Base-by-base conservation (phyloP, 2,797 vertebrate genomes). In the Takifugu rubripes region DNA sequence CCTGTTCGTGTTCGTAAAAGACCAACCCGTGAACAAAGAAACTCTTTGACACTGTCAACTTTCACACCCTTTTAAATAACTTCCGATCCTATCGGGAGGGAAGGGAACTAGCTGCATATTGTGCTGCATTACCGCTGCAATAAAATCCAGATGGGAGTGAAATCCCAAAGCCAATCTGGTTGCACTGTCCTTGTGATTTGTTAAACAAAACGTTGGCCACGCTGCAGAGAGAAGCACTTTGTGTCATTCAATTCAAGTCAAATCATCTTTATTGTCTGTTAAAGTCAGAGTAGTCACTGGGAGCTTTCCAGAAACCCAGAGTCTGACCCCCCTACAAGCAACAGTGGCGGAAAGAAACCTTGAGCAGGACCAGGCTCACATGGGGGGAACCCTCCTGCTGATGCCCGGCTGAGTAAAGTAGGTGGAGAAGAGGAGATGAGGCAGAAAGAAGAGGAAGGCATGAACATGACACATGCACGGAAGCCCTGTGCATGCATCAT, bases 171-270 rank as follows among this genome's bases (percentile, higher is more conserved):
- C 21, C 15, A 29, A 27, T 57, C 33, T 52, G 16, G 58, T 42
- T n/a, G 7, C 1, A 15, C 87, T 79, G 84, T 84, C 88, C 82
- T 82, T 77, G 83, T 84, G 90, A 52, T 29, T 1, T 50, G 81
- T 75, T 79, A 85, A 16, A 25, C 14, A 40, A 25, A 82, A 87
- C 78, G 90, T 90, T 81, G 88, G 89, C 88, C 89, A 84, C 3
- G 36, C 12, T 40, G 12, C 31, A 33, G 9, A 33, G 36, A 60
- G 65, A 76, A 74, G 65, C 66, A 46, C 56, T 12, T 40, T 40
- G 36, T 14, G 36, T 14, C 12, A 14, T 40, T 40, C 36, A 40
- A 40, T 40, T 40, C 36, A 40, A 14, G 36, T 40, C 36, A 4
- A 40, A 14, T 40, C 36, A 14, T 40, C 36, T 11, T 40, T 40